Conservation (phyloP, 2,797 vertebrate species). For the Ptychadena robeensis region DNA sequence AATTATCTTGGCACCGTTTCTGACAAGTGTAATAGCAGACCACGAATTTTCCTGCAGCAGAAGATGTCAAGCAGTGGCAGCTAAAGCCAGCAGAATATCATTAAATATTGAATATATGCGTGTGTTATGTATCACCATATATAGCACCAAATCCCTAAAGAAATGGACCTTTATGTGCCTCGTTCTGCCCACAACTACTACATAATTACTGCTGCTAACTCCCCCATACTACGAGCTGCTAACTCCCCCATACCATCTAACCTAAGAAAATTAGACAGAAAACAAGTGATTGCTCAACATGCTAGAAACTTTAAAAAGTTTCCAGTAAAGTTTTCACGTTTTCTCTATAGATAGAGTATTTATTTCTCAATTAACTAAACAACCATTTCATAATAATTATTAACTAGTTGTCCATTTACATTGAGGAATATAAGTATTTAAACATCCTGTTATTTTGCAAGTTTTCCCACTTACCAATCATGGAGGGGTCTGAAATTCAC, state of each 20-base stretch:
- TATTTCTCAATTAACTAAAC: neutral
- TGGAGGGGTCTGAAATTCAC: too few relatives aligned
- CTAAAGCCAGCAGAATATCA: neutral
- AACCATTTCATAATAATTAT: neutral
- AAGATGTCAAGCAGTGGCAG: neutral
- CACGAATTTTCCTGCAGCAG: neutral
- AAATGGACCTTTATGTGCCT: too few relatives aligned
- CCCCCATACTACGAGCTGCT: too few relatives aligned
- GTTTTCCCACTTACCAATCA: too few relatives aligned
- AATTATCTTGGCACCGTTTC: neutral
- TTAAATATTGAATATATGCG: neutral
- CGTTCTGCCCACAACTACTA: too few relatives aligned
- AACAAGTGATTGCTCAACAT: too few relatives aligned
- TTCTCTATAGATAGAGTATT: neutral
- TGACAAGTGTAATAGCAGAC: neutral
- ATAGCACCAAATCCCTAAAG: neutral
- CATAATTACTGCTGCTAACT: too few relatives aligned
- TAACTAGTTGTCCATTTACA: neutral
- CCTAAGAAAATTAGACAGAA: too few relatives aligned
- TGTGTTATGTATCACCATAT: neutral
- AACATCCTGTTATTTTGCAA: too few relatives aligned
- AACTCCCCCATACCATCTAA: too few relatives aligned
- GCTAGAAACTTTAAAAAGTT: neutral
- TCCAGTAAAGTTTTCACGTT: neutral
- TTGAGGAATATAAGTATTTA: too few relatives aligned